Base-by-base conservation (phyloP, 2,113 vertebrate species). In the Pogona vitticeps region DNA sequence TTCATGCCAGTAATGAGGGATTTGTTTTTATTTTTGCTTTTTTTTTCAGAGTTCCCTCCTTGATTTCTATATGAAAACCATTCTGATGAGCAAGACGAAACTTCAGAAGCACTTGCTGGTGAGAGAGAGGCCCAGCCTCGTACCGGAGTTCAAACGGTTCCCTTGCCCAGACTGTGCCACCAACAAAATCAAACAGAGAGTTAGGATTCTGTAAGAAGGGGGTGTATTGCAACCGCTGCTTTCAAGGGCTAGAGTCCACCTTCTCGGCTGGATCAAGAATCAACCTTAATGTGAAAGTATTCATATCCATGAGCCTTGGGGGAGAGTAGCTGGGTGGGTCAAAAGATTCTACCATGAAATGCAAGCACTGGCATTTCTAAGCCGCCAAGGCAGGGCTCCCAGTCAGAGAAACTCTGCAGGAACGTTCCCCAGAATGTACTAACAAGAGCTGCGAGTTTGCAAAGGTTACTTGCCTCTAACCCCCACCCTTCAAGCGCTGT, bases 31-130 rank as follows among this genome's bases (percentile, higher is more conserved):
- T 28, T 65, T 18, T 70, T 92, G 1, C 86, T 90, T 91, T 63
- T 91, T 90, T 91, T 63, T 91, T 68, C 89, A 99, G 99, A 96
- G 95, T 26, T 93, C 97, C 67, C 91, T 99, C 40, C 92, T 99
- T 94, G 99, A 99, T 83, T 97, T 99, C 88, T 99, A 99, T n/a
- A 76, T 98, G 90, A 99, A 99, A 95, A 97, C 97, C 2, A 96
- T 99, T 71, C 95, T 99, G n/a, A 98, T 98, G 97, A 99, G 98
- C 96, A 99, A 99, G 95, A 97, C 95, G 0, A 98, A 97, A 90
- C 98, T 98, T 58, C 98, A 96, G 33, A 98, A 97, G 90, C 97
- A 99, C 0, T 92, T 99, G 52, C 87, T 99, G 97, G 98, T 98
- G 94, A 97, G 97, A 73, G n/a, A 70, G 40, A 80, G 26, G 3